A percentile compares a stretch with the other conserved stretches of the same genome.
These are phyloP conservation scores for Scrobipalpa atriplicella DNA, from an alignment of 2,888 invertebrate species.

Conservation along the genomic window DNA sequence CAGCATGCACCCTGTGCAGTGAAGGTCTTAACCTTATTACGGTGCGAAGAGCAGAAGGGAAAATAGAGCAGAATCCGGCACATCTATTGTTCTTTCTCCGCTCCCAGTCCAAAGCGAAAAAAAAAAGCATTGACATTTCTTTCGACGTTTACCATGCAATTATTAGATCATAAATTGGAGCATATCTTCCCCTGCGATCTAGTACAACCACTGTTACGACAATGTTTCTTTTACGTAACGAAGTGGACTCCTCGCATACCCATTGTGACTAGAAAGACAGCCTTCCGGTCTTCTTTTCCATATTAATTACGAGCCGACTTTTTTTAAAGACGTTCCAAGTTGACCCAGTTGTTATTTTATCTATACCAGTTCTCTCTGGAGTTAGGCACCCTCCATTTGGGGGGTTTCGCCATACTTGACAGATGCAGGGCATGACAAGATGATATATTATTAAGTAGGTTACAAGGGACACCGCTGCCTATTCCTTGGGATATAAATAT, in stretches of 20 bases:
- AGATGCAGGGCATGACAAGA: too few relatives aligned
- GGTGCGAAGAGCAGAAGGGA: neutral
- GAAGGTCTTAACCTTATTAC: neutral
- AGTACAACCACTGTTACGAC: slow-evolving; percentile 16
- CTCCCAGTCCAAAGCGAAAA: too few relatives aligned
- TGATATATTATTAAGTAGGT: too few relatives aligned
- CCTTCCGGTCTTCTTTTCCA: slow-evolving; percentile 10
- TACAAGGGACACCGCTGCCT: too few relatives aligned
- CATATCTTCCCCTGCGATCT: slow-evolving; percentile 14
- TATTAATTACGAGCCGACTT: neutral
- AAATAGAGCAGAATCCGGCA: too few relatives aligned
- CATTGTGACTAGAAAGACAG: neutral
- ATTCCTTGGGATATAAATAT: too few relatives aligned
- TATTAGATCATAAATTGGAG: slow-evolving; percentile 17
- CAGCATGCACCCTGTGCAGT: neutral
- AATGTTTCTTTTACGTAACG: slow-evolving; percentile 4
- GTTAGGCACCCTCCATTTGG: too few relatives aligned
- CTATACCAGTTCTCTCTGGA: too few relatives aligned
- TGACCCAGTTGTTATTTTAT: neutral
- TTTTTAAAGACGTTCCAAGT: neutral
- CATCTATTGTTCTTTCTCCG: too few relatives aligned
- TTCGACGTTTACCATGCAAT: slow-evolving; percentile 1
- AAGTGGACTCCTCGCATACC: slow-evolving; percentile 4
- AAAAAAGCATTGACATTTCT: neutral
- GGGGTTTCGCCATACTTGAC: too few relatives aligned